A percentile compares a stretch with the other conserved stretches of the same genome.
Evolutionary conservation across 1,140 invertebrate genomes (phyloP).

Genomic region (Euura lappo): DNA sequence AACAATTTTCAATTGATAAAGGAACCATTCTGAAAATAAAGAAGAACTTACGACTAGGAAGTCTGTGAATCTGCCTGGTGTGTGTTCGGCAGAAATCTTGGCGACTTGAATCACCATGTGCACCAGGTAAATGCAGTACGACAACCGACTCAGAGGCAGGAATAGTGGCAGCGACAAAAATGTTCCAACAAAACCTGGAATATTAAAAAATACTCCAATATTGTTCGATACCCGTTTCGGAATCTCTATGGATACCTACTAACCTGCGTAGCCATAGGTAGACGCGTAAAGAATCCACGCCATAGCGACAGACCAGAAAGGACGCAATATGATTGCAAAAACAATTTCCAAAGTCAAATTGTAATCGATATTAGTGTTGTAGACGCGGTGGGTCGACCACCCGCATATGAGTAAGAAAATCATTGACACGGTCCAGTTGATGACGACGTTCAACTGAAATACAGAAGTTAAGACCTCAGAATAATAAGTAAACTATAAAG

Average conservation of each 20-base stretch:
- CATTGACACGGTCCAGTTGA: neutral
- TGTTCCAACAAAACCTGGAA: constrained; percentile 58
- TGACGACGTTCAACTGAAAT: neutral
- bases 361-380: constrained; percentile 17
- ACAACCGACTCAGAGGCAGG: constrained; percentile 62
- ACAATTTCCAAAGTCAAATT: constrained; percentile 32
- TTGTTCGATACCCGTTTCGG: neutral
- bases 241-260: no score
- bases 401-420: neutral
- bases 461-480: neutral
- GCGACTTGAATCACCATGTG: constrained; percentile 45
- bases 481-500: neutral
- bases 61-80: constrained; percentile 20
- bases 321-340: constrained; percentile 47
- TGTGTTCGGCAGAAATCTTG: constrained; percentile 12
- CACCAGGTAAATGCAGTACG: constrained; percentile 66
- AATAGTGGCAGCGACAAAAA: constrained; percentile 64
- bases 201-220: neutral
- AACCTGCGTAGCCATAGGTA: constrained; percentile 38
- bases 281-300: constrained; percentile 61
- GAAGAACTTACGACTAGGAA: constrained; percentile 16
- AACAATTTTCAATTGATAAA: neutral
- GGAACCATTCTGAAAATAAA: neutral
- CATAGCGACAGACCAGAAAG: constrained; percentile 51
- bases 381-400: neutral